A percentile compares a stretch with the other conserved stretches of the same genome.
phyloP scores from a whole-genome alignment of 2,113 vertebrate genomes.

The Heterochromis multidens region DNA sequence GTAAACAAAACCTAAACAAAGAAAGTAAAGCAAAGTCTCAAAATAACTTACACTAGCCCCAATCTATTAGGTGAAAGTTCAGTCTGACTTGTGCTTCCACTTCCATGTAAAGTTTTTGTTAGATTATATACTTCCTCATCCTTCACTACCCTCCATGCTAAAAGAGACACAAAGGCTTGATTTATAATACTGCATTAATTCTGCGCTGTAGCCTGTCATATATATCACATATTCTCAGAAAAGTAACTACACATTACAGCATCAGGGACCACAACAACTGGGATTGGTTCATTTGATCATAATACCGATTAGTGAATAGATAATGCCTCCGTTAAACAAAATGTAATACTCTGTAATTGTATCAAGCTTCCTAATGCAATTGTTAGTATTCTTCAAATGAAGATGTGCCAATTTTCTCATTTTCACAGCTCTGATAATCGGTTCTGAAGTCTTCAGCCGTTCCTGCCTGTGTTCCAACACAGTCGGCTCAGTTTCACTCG shows the following conservation, averaged over 20 bases:
- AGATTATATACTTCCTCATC: too few species aligned
- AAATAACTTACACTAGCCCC: background rate
- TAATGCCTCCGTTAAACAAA: background rate
- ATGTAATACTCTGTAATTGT: background rate
- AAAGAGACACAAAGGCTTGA: background rate
- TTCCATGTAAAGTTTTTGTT: too few species aligned
- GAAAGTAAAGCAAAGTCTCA: background rate
- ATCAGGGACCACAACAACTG: too few species aligned
- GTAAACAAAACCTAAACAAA: background rate
- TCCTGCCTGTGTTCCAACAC: background rate
- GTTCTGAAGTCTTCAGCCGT: background rate
- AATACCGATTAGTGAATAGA: too few species aligned
- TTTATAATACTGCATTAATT: background rate
- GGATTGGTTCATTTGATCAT: too few species aligned
- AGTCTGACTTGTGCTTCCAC: background rate
- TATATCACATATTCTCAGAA: too few species aligned
- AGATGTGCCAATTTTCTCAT: background rate
- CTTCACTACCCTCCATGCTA: background rate
- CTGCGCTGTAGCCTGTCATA: background rate
- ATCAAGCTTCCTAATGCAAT: background rate
- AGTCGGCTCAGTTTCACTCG: background rate
- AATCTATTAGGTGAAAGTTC: background rate
- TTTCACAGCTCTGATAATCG: background rate
- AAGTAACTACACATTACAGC: too few species aligned
- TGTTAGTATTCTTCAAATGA: background rate